phyloP scores from a whole-genome alignment of 1,140 invertebrate genomes.

The Panonychus citri region DNA sequence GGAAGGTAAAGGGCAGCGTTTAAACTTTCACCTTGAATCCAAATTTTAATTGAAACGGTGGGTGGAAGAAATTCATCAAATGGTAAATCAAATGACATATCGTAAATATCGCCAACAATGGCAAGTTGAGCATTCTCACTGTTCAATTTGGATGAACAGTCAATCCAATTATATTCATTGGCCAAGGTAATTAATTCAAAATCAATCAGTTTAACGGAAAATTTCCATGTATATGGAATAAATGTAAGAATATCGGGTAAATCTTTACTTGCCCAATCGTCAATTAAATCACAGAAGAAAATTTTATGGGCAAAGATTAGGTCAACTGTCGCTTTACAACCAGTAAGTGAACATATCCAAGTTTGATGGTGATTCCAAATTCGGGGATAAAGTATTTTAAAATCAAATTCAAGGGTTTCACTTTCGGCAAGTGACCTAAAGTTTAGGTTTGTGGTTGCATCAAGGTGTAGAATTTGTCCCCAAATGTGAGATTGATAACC shows the following conservation, averaged over 20 bases:
- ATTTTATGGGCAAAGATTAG: slow-evolving; percentile 81
- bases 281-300: slow-evolving; percentile 82
- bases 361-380: slow-evolving; percentile 86
- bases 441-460: slow-evolving; percentile 70
- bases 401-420: slow-evolving; percentile 76
- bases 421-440: slow-evolving; percentile 73
- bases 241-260: slow-evolving; percentile 76
- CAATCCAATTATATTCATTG: slow-evolving; percentile 97
- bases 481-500: slow-evolving; percentile 74
- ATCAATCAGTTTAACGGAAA: slow-evolving; percentile 69
- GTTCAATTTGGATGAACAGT: slow-evolving; percentile 56
- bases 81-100: slow-evolving; percentile 72
- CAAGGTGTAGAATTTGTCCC: slow-evolving; percentile 71
- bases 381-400: slow-evolving; percentile 63
- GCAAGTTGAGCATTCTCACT: slow-evolving; percentile 38
- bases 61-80: slow-evolving; percentile 74
- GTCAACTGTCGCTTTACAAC: slow-evolving; percentile 73
- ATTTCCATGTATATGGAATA: slow-evolving; percentile 89
- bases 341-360: slow-evolving; percentile 67
- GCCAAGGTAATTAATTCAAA: slow-evolving; percentile 82
- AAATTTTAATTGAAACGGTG: slow-evolving; percentile 61
- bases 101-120: slow-evolving; percentile 73
- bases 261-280: slow-evolving; percentile 81
- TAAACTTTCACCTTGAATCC: slow-evolving; percentile 78
- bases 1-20: slow-evolving; percentile 70